These are phyloP conservation scores for Puffinus mauretanicus DNA, from an alignment of 2,113 vertebrate genomes.

Conservation along the genomic window DNA sequence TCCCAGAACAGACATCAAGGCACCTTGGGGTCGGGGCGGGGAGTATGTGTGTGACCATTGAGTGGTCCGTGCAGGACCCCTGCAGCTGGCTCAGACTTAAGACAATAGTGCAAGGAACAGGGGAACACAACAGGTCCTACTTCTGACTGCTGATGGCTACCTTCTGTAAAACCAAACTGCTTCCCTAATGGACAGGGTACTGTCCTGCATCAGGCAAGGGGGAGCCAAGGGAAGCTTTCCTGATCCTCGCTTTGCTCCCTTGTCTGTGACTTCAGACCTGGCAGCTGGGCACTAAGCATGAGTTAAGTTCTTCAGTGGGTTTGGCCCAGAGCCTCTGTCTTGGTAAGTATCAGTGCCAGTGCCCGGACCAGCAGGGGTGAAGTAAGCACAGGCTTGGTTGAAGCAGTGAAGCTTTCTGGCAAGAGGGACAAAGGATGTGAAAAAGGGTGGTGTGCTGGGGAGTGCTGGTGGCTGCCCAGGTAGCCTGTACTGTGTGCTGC, in stretches of 20 bases:
- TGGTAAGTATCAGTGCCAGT: rapidly evolving
- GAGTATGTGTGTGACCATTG: rapidly evolving
- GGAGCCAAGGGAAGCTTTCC: background rate
- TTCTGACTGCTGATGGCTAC: background rate
- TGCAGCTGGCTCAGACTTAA: background rate
- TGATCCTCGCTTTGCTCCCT: background rate
- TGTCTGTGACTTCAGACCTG: background rate
- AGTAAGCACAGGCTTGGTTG: no score
- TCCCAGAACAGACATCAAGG: rapidly evolving
- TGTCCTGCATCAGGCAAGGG: background rate
- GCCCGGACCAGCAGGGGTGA: no score
- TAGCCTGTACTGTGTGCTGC: background rate
- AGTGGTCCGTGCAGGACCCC: background rate
- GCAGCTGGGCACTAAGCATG: background rate
- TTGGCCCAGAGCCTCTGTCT: background rate
- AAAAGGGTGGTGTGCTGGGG: no score
- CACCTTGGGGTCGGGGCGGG: no score
- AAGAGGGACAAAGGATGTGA: background rate
- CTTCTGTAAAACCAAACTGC: background rate
- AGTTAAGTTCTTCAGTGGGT: no score
- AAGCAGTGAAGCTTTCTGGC: background rate
- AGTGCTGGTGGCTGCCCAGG: background rate
- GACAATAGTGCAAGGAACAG: background rate
- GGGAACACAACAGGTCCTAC: background rate
- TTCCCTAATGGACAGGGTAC: background rate